Evolutionary conservation across 2,113 vertebrate genomes (phyloP).

Genomic region (Protobothrops mucrosquamatus): DNA sequence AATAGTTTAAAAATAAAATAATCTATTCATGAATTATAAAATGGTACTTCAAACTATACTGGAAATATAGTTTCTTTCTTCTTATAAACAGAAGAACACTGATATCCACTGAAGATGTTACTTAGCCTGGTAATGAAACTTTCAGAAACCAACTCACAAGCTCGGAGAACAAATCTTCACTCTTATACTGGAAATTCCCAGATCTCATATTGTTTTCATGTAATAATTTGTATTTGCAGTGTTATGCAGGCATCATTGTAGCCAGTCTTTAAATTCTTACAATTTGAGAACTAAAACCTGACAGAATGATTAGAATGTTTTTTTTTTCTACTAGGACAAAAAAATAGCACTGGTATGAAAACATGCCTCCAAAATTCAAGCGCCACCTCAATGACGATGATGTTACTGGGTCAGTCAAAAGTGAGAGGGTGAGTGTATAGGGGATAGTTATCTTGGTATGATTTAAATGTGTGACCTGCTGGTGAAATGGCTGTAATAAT

Average conservation of each 20-base stretch:
- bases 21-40: background rate
- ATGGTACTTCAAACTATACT: background rate
- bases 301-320: conserved; percentile 13
- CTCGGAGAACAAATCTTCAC: too few relatives aligned
- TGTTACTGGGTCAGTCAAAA: conserved; percentile 93
- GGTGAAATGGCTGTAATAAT: background rate
- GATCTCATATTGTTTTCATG: background rate
- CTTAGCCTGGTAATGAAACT: too few relatives aligned
- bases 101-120: too few relatives aligned
- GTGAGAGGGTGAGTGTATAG: conserved; percentile 85
- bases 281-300: background rate
- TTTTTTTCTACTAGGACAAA: conserved; percentile 6
- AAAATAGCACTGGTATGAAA: conserved; percentile 8
- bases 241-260: background rate
- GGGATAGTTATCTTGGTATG: background rate
- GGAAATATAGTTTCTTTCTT: background rate
- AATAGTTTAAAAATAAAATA: background rate
- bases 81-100: too few relatives aligned
- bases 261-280: background rate
- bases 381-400: conserved; percentile 95
- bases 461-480: background rate
- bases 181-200: background rate
- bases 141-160: too few relatives aligned
- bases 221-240: background rate
- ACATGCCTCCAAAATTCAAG: conserved; percentile 98